Percentiles rank a stretch among this genome's conserved stretches.
Evolutionary conservation across 2,888 invertebrate species (phyloP).

Genomic region (Tillus elongatus): DNA sequence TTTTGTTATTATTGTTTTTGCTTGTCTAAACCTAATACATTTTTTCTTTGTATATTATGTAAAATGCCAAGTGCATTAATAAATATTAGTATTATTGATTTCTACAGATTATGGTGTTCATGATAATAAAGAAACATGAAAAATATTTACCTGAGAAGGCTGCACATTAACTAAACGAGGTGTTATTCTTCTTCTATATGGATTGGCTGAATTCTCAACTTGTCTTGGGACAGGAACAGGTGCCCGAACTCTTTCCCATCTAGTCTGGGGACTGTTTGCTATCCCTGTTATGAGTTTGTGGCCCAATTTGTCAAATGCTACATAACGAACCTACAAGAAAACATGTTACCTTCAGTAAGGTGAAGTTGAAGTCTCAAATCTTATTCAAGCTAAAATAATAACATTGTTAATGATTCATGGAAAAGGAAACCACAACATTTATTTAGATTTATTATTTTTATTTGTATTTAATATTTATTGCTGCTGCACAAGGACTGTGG

Average conservation of each 20-base stretch:
- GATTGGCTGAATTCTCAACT: conserved; percentile 30
- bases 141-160: conserved; percentile 8
- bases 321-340: conserved; percentile 52
- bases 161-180: conserved; percentile 27
- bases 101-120: conserved; percentile 10
- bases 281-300: conserved; percentile 78
- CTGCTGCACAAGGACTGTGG: no score
- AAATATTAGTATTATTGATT: conserved; percentile 8
- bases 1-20: conserved; percentile 4
- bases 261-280: conserved; percentile 51
- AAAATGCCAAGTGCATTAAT: no score
- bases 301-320: conserved; percentile 74
- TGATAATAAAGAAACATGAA: conserved; percentile 7
- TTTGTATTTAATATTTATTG: no score
- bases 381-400: no score
- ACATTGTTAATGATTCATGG: no score
- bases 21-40: no score
- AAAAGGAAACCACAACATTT: no score
- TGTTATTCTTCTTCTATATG: conserved; percentile 35
- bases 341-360: no score
- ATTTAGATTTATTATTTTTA: no score
- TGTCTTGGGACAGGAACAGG: conserved; percentile 36
- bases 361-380: no score
- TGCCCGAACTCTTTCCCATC: conserved; percentile 45
- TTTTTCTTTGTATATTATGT: no score